A percentile compares a stretch with the other conserved stretches of the same genome.
These are phyloP conservation scores for Sesia apiformis DNA, from an alignment of 2,888 invertebrate genomes.

Conservation along the genomic window DNA sequence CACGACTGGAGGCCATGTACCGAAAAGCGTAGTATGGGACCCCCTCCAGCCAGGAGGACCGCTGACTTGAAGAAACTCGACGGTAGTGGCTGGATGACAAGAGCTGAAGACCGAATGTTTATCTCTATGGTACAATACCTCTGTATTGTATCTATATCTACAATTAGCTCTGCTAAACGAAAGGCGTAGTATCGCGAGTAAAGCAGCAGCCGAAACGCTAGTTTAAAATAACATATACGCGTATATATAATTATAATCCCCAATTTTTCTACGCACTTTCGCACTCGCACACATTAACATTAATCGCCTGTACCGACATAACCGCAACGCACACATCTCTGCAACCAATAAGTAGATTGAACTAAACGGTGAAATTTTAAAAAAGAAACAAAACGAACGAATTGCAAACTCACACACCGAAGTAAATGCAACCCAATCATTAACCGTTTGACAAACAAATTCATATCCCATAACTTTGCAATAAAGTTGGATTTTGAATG, in stretches of 20 bases:
- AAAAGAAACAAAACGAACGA: slow-evolving; percentile 72
- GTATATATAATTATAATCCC: slow-evolving; percentile 32
- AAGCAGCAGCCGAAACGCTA: neutral
- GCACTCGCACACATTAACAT: slow-evolving; percentile 30
- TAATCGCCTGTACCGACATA: slow-evolving; percentile 28
- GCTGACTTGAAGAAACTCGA: too few relatives aligned
- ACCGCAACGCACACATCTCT: slow-evolving; percentile 53
- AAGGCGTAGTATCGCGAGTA: neutral
- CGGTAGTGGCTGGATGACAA: too few relatives aligned
- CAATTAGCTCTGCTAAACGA: neutral
- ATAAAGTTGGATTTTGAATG: neutral
- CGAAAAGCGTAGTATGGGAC: too few relatives aligned
- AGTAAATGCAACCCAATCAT: slow-evolving; percentile 65
- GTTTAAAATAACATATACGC: neutral
- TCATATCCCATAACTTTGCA: neutral
- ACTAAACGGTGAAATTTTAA: slow-evolving; percentile 75
- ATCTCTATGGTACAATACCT: too few relatives aligned
- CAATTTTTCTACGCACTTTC: slow-evolving; percentile 72
- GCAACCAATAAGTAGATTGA: slow-evolving; percentile 73
- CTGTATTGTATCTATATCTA: neutral
- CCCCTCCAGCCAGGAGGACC: too few relatives aligned
- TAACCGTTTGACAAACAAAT: slow-evolving; percentile 19
- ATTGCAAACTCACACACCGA: slow-evolving; percentile 54
- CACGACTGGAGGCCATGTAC: too few relatives aligned
- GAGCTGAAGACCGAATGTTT: too few relatives aligned